Evolutionary conservation across 2,888 invertebrate genomes (phyloP).

Genomic region (Eudasyphora cyanicolor): DNA sequence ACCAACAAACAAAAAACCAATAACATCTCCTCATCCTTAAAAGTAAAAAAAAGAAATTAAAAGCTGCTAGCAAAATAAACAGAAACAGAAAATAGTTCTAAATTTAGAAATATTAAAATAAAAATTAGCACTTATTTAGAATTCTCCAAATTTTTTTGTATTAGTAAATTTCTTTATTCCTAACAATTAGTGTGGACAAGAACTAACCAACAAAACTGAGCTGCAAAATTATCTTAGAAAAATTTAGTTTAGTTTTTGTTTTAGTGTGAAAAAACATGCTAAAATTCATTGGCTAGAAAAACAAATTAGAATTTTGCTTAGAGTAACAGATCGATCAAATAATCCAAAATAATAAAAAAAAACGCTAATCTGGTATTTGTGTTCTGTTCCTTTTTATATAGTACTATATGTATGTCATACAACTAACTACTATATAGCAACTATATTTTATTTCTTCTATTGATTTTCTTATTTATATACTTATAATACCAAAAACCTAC

Average conservation of each 20-base stretch:
- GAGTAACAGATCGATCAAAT: conserved; percentile 43
- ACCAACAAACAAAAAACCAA: conserved; percentile 28
- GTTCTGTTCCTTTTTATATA: conserved; percentile 20
- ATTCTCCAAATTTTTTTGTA: neutral
- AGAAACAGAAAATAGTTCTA: neutral
- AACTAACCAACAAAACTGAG: conserved; percentile 18
- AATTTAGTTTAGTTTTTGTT: conserved; percentile 20
- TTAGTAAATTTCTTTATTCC: conserved; percentile 1
- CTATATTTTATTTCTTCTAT: conserved; percentile 41
- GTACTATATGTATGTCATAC: neutral
- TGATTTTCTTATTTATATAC: conserved; percentile 44
- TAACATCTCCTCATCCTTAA: conserved; percentile 29
- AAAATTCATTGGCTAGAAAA: conserved; percentile 13
- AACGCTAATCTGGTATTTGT: conserved; percentile 7
- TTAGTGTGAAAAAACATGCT: too few species aligned
- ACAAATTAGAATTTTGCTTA: conserved; percentile 28
- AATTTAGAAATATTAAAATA: neutral
- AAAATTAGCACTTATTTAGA: neutral
- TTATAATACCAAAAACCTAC: neutral
- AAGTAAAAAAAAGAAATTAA: conserved; percentile 42
- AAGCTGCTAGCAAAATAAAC: conserved; percentile 51
- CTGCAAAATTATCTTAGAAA: conserved; percentile 10
- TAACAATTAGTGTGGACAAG: neutral
- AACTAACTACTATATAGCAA: neutral
- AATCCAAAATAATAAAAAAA: neutral